Conservation (phyloP, 2,113 vertebrate genomes). For the Ia io region DNA sequence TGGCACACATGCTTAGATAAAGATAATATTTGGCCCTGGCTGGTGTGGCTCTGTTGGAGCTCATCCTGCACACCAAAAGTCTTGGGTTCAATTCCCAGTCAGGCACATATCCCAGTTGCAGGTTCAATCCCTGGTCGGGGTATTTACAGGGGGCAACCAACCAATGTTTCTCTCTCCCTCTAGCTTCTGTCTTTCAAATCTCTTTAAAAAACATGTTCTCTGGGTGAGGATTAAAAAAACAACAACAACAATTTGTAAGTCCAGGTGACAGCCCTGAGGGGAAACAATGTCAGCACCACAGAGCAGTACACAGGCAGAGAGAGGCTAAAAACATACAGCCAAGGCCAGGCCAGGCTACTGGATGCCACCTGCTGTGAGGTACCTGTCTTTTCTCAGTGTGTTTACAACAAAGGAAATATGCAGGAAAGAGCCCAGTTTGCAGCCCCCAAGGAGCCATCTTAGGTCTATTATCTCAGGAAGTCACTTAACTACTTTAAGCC, state of each 20-base stretch:
- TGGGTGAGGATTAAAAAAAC: too few relatives aligned
- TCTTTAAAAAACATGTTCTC: too few relatives aligned
- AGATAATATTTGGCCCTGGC: neutral
- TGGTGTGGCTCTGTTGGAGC: too few relatives aligned
- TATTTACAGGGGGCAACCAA: too few relatives aligned
- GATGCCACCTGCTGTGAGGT: neutral
- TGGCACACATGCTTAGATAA: neutral
- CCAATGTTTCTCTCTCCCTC: too few relatives aligned
- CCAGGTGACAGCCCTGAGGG: neutral
- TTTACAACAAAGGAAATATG: neutral
- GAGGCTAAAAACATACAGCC: neutral
- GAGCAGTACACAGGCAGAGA: neutral
- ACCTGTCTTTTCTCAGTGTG: neutral
- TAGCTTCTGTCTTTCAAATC: too few relatives aligned
- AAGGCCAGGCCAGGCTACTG: fast-evolving
- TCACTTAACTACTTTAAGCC: neutral
- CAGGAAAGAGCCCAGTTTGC: neutral
- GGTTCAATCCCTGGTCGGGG: too few relatives aligned
- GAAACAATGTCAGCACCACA: neutral
- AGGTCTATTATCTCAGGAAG: neutral
- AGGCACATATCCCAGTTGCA: too few relatives aligned
- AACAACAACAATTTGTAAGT: neutral
- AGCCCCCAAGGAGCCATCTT: neutral
- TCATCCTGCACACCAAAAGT: too few relatives aligned
- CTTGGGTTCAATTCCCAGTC: too few relatives aligned